These are phyloP conservation scores for Eonycteris spelaea DNA, from an alignment of 2,113 vertebrate genomes.

Conservation along the genomic window DNA sequence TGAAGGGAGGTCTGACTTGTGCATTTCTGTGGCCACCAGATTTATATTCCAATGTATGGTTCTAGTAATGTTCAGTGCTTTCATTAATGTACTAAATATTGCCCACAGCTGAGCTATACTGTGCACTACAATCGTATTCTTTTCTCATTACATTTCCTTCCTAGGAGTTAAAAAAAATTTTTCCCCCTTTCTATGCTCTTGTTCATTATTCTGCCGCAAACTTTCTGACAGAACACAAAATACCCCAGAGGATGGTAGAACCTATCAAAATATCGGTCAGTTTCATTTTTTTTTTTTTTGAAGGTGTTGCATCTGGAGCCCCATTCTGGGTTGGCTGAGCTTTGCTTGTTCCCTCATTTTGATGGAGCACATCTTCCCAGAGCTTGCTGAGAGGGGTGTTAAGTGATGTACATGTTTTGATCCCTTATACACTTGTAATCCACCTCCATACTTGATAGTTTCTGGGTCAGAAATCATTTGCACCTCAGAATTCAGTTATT, in stretches of 20 bases:
- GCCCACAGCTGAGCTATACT: neutral
- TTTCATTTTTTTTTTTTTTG: neutral
- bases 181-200: neutral
- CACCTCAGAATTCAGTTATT: neutral
- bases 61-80: neutral
- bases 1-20: neutral
- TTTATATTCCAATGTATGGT: too few relatives aligned
- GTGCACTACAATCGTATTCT: neutral
- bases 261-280: too few relatives aligned
- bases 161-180: neutral
- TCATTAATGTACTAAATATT: neutral
- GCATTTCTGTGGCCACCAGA: neutral
- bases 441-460: neutral
- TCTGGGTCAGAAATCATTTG: neutral
- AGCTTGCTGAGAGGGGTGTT: neutral
- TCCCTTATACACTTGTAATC: neutral
- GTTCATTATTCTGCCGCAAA: neutral
- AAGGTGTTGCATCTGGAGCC: neutral
- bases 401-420: neutral
- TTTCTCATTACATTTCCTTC: neutral
- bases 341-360: neutral
- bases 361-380: neutral
- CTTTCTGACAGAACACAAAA: neutral
- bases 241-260: neutral
- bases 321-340: neutral